Percentiles rank a stretch among this genome's conserved stretches.
Evolutionary conservation across 2,797 vertebrate species (phyloP).

Genomic region (Cryptoprocta ferox): DNA sequence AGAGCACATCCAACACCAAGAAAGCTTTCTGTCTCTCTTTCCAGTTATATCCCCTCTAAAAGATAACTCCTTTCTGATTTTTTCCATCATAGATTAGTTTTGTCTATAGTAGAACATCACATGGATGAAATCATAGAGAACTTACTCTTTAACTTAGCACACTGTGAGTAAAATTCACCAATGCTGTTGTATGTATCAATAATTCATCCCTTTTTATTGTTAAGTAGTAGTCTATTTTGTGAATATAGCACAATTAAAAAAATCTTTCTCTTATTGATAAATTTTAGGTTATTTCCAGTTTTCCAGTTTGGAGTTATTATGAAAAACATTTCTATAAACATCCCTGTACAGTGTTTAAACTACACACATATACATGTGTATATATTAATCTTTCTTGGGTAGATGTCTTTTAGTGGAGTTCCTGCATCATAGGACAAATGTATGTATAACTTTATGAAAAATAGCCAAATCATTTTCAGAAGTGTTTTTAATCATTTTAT

Average conservation of each 20-base stretch:
- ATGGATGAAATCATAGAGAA: neutral
- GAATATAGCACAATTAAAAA: neutral
- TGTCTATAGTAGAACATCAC: neutral
- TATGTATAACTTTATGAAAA: neutral
- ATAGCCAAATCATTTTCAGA: neutral
- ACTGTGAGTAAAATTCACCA: neutral
- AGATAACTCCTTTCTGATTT: neutral
- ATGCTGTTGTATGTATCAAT: neutral
- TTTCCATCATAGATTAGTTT: neutral
- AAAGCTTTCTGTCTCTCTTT: neutral
- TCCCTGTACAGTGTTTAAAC: neutral
- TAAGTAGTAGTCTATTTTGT: neutral
- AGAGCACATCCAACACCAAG: neutral
- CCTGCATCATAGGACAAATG: neutral
- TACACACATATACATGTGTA: neutral
- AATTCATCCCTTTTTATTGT: neutral
- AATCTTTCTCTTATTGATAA: neutral
- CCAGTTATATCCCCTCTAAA: neutral
- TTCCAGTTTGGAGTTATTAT: neutral
- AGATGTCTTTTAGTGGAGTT: neutral
- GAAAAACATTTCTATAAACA: neutral
- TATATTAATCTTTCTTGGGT: too few relatives aligned
- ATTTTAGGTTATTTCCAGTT: neutral
- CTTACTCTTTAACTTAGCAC: neutral
- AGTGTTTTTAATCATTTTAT: neutral